Conservation (phyloP, 2,113 vertebrate genomes). For the Rhineura floridana region DNA sequence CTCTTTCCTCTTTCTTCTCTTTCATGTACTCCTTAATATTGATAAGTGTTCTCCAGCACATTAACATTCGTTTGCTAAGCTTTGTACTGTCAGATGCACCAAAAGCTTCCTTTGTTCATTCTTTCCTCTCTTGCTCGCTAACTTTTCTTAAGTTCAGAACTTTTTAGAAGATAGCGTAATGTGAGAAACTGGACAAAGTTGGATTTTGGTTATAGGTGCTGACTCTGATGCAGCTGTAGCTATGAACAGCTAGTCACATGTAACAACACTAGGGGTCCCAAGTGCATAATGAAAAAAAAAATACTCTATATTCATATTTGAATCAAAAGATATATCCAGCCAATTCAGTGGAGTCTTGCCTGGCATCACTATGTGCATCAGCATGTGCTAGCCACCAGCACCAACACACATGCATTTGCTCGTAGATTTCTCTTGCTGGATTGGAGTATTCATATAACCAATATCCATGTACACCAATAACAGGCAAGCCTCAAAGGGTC, state of each 20-base stretch:
- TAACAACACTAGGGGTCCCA: neutral
- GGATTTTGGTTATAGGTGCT: neutral
- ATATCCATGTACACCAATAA: neutral
- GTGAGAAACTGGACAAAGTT: slow-evolving; percentile 10
- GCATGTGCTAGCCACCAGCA: neutral
- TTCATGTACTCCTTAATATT: slow-evolving; percentile 72
- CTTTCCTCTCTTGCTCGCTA: neutral
- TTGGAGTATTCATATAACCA: neutral
- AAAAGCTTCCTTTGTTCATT: slow-evolving; percentile 65
- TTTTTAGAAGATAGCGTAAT: neutral
- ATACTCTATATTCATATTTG: neutral
- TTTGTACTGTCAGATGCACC: slow-evolving; percentile 54
- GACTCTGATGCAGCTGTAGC: neutral
- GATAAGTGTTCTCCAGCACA: slow-evolving; percentile 67
- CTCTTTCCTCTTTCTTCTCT: slow-evolving; percentile 74
- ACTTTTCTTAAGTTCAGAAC: neutral
- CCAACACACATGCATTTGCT: too few species aligned
- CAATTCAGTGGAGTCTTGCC: too few species aligned
- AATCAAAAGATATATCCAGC: neutral
- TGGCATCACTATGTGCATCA: neutral
- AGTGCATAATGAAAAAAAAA: neutral
- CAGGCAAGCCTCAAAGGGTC: neutral
- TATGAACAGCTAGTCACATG: too few species aligned
- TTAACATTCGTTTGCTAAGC: slow-evolving; percentile 69
- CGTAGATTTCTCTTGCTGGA: neutral